Conservation (phyloP, 1,140 invertebrate genomes). For the Cherax quadricarinatus region DNA sequence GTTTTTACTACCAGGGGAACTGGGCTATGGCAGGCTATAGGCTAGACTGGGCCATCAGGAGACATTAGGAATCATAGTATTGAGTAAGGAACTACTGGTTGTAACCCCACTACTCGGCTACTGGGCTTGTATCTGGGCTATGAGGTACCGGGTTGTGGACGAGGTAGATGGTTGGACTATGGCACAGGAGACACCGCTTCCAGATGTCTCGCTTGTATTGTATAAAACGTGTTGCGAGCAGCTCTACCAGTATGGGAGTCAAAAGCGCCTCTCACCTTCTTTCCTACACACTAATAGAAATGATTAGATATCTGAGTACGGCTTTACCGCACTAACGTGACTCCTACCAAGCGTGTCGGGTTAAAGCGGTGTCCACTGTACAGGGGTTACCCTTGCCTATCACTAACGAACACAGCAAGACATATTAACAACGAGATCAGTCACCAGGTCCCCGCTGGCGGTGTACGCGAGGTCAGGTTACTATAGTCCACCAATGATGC, state of each 20-base stretch:
- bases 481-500: neutral
- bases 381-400: slow-evolving; percentile 54
- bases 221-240: neutral
- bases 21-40: slow-evolving; percentile 10
- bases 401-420: slow-evolving; percentile 52
- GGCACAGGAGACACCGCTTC: slow-evolving; percentile 58
- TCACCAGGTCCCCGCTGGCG: neutral
- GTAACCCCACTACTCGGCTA: slow-evolving; percentile 18
- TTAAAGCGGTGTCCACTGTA: slow-evolving; percentile 52
- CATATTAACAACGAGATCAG: slow-evolving; percentile 17
- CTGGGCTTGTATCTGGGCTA: slow-evolving; percentile 53
- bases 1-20: neutral
- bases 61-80: slow-evolving; percentile 19
- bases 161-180: slow-evolving; percentile 66
- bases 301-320: neutral
- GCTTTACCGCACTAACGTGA: neutral
- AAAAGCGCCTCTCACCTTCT: neutral
- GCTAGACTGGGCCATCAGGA: slow-evolving; percentile 37
- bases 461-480: slow-evolving; percentile 20
- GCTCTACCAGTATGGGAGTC: neutral
- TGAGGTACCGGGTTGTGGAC: slow-evolving; percentile 65
- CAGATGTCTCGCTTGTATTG: neutral
- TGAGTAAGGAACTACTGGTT: slow-evolving; percentile 25
- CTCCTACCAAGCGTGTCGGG: neutral
- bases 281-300: neutral